Evolutionary conservation across 37 sponge, comb jelly and placozoan genomes (phyloP).

Genomic region (Bolinopsis microptera): DNA sequence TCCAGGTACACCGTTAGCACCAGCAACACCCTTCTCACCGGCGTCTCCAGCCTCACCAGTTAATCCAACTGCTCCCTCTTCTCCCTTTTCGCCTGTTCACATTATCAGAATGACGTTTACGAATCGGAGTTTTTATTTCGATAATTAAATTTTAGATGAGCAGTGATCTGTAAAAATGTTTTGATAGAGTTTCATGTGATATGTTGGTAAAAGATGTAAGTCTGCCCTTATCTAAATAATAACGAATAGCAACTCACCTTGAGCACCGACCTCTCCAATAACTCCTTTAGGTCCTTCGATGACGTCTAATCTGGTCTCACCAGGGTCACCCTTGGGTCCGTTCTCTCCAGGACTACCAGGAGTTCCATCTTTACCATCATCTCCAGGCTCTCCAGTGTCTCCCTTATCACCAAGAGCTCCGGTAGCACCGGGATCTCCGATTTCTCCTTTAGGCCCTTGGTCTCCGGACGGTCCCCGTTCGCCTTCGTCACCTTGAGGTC

Average conservation of each 20-base stretch:
- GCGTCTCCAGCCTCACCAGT: not conserved
- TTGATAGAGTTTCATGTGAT: too few species aligned
- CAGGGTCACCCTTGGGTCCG: conserved; percentile 17
- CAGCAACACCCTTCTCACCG: not conserved
- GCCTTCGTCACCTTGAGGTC: conserved; percentile 43
- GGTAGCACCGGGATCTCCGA: not conserved
- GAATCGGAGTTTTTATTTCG: too few species aligned
- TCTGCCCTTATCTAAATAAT: not conserved
- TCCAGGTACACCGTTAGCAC: not conserved
- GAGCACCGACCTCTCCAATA: not conserved
- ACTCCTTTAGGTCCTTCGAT: conserved; percentile 42
- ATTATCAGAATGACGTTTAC: not conserved
- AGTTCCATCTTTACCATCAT: not conserved
- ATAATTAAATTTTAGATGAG: not conserved
- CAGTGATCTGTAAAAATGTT: too few species aligned
- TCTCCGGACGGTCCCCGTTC: not conserved
- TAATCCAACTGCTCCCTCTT: not conserved
- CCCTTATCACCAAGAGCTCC: conserved; percentile 19
- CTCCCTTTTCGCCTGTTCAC: conserved; percentile 20
- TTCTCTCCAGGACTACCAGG: not conserved
- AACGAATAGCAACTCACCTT: not conserved
- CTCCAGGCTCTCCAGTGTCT: conserved; percentile 50
- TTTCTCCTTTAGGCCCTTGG: not conserved
- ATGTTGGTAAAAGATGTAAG: too few species aligned
- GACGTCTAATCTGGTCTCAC: not conserved